phyloP scores from a whole-genome alignment of 53 echinoderm and acorn worm species.

The Astropecten irregularis region DNA sequence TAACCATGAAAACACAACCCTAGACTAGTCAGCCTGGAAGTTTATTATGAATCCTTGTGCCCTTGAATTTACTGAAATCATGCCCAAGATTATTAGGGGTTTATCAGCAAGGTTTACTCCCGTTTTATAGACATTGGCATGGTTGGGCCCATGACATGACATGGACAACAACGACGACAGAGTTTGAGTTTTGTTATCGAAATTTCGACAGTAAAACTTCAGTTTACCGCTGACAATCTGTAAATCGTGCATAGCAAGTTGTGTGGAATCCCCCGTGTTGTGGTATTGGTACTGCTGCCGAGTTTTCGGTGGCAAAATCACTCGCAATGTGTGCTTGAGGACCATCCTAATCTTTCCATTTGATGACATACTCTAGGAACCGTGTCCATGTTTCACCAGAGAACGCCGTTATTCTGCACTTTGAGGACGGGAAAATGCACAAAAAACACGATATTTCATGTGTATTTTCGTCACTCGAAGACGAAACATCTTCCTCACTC shows the following conservation, averaged over 20 bases:
- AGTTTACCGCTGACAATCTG: slow-evolving; percentile 35
- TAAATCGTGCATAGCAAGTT: slow-evolving; percentile 43
- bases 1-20: too few relatives aligned
- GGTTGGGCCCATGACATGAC: too few relatives aligned
- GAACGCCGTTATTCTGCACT: background rate
- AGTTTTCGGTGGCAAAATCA: background rate
- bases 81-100: too few relatives aligned
- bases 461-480: background rate
- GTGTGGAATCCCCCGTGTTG: slow-evolving; percentile 6
- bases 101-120: too few relatives aligned
- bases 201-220: too few relatives aligned
- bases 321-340: slow-evolving; percentile 3
- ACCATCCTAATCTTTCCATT: slow-evolving; percentile 6
- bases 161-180: too few relatives aligned
- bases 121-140: too few relatives aligned
- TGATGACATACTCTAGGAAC: background rate
- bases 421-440: slow-evolving; percentile 2
- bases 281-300: slow-evolving; percentile 2
- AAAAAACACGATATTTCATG: background rate
- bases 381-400: slow-evolving; percentile 2
- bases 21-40: too few relatives aligned
- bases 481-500: background rate
- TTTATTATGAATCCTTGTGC: too few relatives aligned
- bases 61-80: too few relatives aligned
- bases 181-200: too few relatives aligned